Evolutionary conservation across 2,797 vertebrate genomes (phyloP), one percentile per base, ranked within the genome.

Genomic region (Anniella stebbinsi): DNA sequence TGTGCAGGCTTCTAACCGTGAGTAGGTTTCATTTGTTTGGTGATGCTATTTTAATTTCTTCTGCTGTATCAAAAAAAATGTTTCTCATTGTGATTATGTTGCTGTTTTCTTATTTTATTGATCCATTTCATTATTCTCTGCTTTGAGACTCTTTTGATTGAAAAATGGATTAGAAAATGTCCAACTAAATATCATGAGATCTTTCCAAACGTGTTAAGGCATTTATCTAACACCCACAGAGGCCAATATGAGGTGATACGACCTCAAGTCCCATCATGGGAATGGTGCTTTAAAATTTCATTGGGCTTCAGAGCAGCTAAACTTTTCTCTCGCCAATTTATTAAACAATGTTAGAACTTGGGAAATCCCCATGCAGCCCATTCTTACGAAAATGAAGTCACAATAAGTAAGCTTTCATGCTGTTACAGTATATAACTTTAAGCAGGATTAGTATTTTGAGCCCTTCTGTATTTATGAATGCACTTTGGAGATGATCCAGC

Each of bases 401-500:
- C 82, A 60, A 12, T 63, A 33, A 89, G 84, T 57, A 91, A 73
- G 36, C 69, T 78, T 89, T 91, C 18, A 2, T 33, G 15, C 73
- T 89, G 72, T 83, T 78, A 87, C 77, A 88, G 85, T 91, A 7
- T 36, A 30, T 17, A 84, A 76, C 28, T 48, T 57, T 48, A 38
- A 86, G 48, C 63, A 70, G 63, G 66, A 70, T 94, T 92, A 87
- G 18, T n/a, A 5, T 54, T 11, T 93, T 86, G 70, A 92, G 33
- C 54, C 89, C 72, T 85, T 80, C 82, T 92, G 76, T 75, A 80
- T 88, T 87, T 81, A 89, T 86, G 90, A 12, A 33, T 69, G 90
- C 73, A 41, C 88, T 60, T 45, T 93, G 90, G 85, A 84, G 93
- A 84, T 89, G 87, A 89, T 82, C 77, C 78, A 84, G 83, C 85